Evolutionary conservation across 2,797 vertebrate species (phyloP).

Genomic region (Cryptoblepharus egeriae): DNA sequence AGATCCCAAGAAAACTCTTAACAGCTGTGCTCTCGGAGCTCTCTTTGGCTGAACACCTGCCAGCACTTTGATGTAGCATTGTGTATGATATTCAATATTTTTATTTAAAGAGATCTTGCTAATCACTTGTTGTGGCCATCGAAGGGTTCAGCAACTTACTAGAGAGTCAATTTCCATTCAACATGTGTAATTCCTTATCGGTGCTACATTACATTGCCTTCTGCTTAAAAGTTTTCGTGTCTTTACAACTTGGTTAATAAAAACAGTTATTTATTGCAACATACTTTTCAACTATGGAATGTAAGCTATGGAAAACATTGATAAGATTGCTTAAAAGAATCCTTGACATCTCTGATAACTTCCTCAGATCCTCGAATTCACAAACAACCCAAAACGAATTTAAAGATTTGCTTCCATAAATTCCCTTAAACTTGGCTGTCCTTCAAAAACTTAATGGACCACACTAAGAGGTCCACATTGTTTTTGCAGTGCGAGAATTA

Average conservation of each 20-base stretch:
- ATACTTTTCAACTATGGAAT: neutral
- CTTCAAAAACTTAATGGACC: neutral
- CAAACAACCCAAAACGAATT: neutral
- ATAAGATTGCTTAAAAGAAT: neutral
- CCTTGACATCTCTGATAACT: neutral
- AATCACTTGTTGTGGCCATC: neutral
- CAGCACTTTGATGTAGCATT: neutral
- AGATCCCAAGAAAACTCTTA: no score
- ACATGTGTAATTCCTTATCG: neutral
- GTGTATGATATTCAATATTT: neutral
- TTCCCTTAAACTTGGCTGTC: no score
- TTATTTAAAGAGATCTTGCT: neutral
- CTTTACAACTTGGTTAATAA: constrained; percentile 7
- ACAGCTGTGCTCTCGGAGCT: neutral
- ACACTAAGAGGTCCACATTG: neutral
- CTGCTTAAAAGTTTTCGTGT: neutral
- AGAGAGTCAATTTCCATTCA: neutral
- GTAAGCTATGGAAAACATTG: neutral
- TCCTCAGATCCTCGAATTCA: neutral
- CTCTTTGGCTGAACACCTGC: neutral
- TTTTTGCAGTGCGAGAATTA: neutral
- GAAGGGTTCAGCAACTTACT: neutral
- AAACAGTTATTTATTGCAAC: constrained; percentile 1
- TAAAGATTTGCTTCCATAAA: no score
- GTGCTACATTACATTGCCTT: neutral